A percentile compares a stretch with the other conserved stretches of the same genome.
phyloP scores from a whole-genome alignment of 23 tunicate species.

The Oikopleura dioica region DNA sequence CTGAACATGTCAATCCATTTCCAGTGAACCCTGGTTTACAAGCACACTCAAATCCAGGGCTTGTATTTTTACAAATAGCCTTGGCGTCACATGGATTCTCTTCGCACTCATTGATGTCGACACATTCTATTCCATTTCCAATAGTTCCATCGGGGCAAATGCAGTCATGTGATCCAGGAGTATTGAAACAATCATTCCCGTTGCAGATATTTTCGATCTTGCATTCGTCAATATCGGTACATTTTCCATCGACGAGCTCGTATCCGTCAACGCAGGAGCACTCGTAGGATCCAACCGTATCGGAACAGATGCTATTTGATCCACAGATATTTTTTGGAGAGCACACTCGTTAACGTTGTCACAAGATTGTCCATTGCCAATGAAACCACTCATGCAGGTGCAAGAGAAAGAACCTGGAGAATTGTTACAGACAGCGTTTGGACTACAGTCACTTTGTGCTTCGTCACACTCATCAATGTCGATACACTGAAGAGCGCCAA shows the following conservation, averaged over 20 bases:
- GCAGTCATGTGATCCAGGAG: background rate
- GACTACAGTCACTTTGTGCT: background rate
- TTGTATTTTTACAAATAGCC: slow-evolving; percentile 17
- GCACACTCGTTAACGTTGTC: background rate
- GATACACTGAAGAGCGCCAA: background rate
- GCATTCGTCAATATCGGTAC: background rate
- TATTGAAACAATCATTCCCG: background rate
- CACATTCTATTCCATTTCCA: background rate
- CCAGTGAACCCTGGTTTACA: background rate
- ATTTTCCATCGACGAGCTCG: background rate
- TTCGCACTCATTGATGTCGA: slow-evolving; percentile 1
- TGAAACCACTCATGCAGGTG: slow-evolving; percentile 20
- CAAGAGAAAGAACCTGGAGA: slow-evolving; percentile 20
- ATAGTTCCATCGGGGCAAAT: background rate
- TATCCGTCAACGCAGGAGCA: background rate
- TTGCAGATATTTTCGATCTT: background rate
- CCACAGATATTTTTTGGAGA: background rate
- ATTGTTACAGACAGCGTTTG: slow-evolving; percentile 16
- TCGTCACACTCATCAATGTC: background rate
- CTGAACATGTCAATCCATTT: slow-evolving; percentile 1
- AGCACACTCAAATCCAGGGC: background rate
- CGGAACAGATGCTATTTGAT: background rate
- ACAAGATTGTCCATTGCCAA: slow-evolving; percentile 18
- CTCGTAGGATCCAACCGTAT: background rate
- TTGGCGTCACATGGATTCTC: background rate